These are phyloP conservation scores for Drosophila ambigua DNA, from an alignment of 1,140 invertebrate species.

Conservation along the genomic window DNA sequence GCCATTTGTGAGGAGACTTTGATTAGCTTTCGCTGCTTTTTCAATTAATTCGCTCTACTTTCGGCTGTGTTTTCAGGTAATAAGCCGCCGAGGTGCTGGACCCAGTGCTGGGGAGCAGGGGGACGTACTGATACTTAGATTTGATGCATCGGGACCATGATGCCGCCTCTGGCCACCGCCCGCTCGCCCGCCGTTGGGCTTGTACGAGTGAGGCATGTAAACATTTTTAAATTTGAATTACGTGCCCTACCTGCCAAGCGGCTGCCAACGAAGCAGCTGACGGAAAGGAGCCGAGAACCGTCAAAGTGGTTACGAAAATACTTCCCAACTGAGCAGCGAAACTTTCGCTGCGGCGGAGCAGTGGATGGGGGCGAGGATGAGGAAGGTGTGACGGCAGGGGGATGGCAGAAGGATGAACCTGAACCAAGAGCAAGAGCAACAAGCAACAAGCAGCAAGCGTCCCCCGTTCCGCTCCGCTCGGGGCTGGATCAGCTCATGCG, in stretches of 20 bases:
- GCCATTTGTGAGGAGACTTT: too few relatives aligned
- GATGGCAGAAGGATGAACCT: not conserved
- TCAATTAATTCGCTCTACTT: slow-evolving; percentile 10
- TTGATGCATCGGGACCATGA: slow-evolving; percentile 54
- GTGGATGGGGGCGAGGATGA: not conserved
- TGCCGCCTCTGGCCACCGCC: slow-evolving; percentile 14
- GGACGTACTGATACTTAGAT: slow-evolving; percentile 7
- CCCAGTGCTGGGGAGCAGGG: too few relatives aligned
- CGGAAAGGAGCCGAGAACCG: slow-evolving; percentile 28
- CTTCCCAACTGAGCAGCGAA: slow-evolving; percentile 52
- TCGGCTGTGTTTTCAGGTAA: slow-evolving; percentile 33
- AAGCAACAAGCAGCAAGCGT: slow-evolving; percentile 48
- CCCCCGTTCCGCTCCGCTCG: not conserved
- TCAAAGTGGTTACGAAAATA: slow-evolving; percentile 33
- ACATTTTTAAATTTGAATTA: slow-evolving; percentile 80
- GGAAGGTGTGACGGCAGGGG: not conserved
- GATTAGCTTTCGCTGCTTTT: too few relatives aligned
- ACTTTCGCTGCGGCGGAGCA: slow-evolving; percentile 25
- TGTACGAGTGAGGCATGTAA: slow-evolving; percentile 61
- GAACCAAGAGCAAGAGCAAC: not conserved
- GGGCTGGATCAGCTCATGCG: slow-evolving; percentile 29
- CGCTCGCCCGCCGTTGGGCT: slow-evolving; percentile 19
- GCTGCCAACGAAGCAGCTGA: slow-evolving; percentile 23
- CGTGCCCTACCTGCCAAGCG: slow-evolving; percentile 60
- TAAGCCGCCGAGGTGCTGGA: slow-evolving; percentile 14